Evolutionary conservation across 2,113 vertebrate species (phyloP).

Genomic region (Paracanthobrama guichenoti): DNA sequence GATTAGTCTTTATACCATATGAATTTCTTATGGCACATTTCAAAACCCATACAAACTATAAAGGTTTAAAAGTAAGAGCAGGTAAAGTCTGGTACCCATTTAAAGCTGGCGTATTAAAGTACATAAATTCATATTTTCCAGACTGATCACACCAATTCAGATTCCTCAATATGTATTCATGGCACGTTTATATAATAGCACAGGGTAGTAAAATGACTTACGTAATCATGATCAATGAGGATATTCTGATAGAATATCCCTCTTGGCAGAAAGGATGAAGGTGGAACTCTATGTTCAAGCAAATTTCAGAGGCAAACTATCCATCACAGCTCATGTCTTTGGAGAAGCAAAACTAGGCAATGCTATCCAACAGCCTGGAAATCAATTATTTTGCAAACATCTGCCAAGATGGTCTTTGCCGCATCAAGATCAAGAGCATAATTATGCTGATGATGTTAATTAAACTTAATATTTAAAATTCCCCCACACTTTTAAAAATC

Average conservation of each 20-base stretch:
- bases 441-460: constrained; percentile 37
- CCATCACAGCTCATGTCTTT: constrained; percentile 24
- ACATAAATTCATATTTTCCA: neutral
- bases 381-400: constrained; percentile 49
- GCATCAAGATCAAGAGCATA: constrained; percentile 39
- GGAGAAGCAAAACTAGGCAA: constrained; percentile 13
- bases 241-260: constrained; percentile 22
- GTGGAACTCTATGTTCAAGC: constrained; percentile 12
- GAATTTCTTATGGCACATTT: neutral
- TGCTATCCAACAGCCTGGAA: constrained; percentile 17
- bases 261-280: constrained; percentile 4
- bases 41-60: neutral
- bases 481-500: neutral
- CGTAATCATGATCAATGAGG: constrained; percentile 19
- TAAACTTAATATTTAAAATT: constrained; percentile 14
- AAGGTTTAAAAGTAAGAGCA: neutral
- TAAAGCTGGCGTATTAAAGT: neutral
- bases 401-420: constrained; percentile 35
- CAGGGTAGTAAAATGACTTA: neutral
- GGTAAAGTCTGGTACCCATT: neutral
- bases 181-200: neutral
- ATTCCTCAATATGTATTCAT: neutral
- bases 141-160: neutral
- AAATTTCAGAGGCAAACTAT: constrained; percentile 36
- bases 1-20: constrained; percentile 36